Evolutionary conservation across 2,888 invertebrate genomes (phyloP), one percentile per base, ranked within the genome.

Genomic region (Eilema griseolum): DNA sequence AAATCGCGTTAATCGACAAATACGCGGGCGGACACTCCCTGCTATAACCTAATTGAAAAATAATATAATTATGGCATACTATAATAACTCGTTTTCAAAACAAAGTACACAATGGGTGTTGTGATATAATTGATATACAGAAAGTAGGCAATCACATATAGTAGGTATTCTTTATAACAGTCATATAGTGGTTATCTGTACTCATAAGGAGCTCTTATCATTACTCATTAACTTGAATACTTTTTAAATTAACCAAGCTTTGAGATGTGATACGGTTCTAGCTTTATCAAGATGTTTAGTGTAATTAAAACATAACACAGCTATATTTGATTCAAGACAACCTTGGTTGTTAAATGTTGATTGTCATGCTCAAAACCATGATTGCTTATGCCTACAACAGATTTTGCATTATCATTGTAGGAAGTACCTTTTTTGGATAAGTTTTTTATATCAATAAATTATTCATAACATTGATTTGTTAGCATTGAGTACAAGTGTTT

Each of bases 351-450:
- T 66, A 64, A 74, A 72, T 76, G 74, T 77, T 71, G 73, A 72
- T 73, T 73, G 70, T 69, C 66, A 70, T 60, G 61, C 66, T 71
- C 59, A 63, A 24, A 26, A 37, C 59, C 65, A 46, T 66, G 61
- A 72, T 59, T 52, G 33, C 60, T 63, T 59, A n/a, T 31, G 59
- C 20, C 20, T 23, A 57, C 57, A 61, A 61, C 52, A 61, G 11
- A 23, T n/a, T 59, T 37, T 69, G 78, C 73, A 69, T 61, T 31
- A 66, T 82, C 82, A 80, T 69, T 64, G 61, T 70, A 70, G 52
- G 24, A 11, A 28, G 23, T 63, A 23, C 16, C 23, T 66, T 31
- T 65, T 65, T 46, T 24, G 26, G 41, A 26, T 28, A 8, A 16
- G 20, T 52, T 68, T 57, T n/a, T 61, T 41, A 28, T 24, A 26